phyloP scores from a whole-genome alignment of 2,888 invertebrate genomes.

The Epirrita christyi region DNA sequence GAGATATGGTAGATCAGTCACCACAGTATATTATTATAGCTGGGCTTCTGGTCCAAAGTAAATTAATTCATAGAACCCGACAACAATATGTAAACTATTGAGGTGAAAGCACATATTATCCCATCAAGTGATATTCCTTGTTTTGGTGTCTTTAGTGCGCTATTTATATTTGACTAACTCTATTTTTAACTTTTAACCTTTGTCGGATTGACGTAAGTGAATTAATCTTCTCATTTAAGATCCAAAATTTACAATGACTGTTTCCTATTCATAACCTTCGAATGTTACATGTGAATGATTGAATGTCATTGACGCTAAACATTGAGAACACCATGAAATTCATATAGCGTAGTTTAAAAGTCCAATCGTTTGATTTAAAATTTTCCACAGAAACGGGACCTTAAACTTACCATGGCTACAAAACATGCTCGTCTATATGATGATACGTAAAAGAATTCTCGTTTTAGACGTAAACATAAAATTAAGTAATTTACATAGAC shows the following conservation, averaged over 20 bases:
- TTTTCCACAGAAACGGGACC: constrained; percentile 57
- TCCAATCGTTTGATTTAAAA: constrained; percentile 53
- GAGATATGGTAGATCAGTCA: background rate
- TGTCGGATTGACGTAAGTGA: background rate
- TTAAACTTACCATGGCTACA: constrained; percentile 34
- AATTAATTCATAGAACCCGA: too few relatives aligned
- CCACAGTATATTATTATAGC: too few relatives aligned
- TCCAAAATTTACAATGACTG: background rate
- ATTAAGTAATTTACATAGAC: constrained; percentile 60
- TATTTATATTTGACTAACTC: too few relatives aligned
- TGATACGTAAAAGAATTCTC: constrained; percentile 47
- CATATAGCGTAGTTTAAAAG: constrained; percentile 59
- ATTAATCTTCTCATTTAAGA: background rate
- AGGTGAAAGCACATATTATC: too few relatives aligned
- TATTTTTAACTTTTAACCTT: background rate
- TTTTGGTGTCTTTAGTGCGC: too few relatives aligned
- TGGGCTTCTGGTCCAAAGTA: too few relatives aligned
- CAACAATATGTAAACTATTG: too few relatives aligned
- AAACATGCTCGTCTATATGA: constrained; percentile 34
- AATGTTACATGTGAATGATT: constrained; percentile 28
- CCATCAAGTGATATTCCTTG: too few relatives aligned
- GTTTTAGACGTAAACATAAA: constrained; percentile 49
- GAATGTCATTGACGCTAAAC: constrained; percentile 40
- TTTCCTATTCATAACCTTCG: constrained; percentile 22
- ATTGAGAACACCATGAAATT: constrained; percentile 51